Evolutionary conservation across 2,113 vertebrate genomes (phyloP).

Genomic region (Cairina moschata): DNA sequence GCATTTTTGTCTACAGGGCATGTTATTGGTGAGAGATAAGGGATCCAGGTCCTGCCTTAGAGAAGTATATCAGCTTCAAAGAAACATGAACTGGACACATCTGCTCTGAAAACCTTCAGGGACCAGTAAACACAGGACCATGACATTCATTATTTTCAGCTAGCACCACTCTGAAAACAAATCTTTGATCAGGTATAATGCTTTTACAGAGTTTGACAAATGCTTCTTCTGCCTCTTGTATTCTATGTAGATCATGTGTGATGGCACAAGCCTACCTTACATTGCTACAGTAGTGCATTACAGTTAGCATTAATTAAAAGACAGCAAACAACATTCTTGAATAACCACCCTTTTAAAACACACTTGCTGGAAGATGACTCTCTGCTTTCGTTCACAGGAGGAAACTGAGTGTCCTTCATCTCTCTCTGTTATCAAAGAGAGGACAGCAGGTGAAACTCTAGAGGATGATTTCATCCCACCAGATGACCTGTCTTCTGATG

Average conservation of each 20-base stretch:
- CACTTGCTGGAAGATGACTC: background rate
- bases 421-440: constrained; percentile 83
- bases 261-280: background rate
- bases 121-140: background rate
- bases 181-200: background rate
- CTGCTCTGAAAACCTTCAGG: background rate
- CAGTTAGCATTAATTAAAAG: background rate
- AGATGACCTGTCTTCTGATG: constrained; percentile 94
- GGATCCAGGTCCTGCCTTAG: background rate
- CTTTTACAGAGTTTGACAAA: background rate
- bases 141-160: background rate
- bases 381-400: constrained; percentile 81
- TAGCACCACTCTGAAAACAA: background rate
- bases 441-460: constrained; percentile 73
- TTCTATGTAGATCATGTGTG: fast-evolving
- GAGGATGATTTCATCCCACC: constrained; percentile 84
- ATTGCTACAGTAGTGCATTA: background rate
- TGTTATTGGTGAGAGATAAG: background rate
- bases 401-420: constrained; percentile 87
- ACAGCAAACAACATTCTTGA: background rate
- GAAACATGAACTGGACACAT: background rate
- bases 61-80: background rate
- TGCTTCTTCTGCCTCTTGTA: background rate
- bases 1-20: background rate
- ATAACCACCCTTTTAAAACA: background rate